Base-by-base conservation (phyloP, 2,113 vertebrate genomes). In the Cricetomys ansorgei region DNA sequence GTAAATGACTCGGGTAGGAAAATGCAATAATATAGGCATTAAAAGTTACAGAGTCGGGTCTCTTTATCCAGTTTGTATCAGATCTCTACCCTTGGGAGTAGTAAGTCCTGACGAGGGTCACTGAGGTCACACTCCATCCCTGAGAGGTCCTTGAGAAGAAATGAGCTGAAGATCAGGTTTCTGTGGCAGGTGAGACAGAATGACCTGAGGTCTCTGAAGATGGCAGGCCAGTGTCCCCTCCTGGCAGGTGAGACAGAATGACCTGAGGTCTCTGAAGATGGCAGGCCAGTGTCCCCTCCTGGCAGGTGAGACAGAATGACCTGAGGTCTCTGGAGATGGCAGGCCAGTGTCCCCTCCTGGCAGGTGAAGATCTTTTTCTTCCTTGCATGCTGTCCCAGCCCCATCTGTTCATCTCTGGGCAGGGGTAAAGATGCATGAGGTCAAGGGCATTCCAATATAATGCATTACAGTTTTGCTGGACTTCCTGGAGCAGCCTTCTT, bases 331-430 rank as follows among this genome's bases (percentile, higher is more conserved):
- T 88, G 57, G 97, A 94, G 96, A 97, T 94, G 89, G 75, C 90
- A 92, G 98, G 96, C 97, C 95, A 94, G 76, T 25, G 59, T 90
- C 97, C n/a, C 96, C 97, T 97, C 97, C 21, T 97, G 96, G 96
- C 89, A 93, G 83, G 97, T 92, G 97, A 97, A 96, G 94, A 75
- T 57, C 86, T 96, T 96, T 97, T 70, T 77, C 48, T 31, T 91
- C 4, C 23, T 69, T 40, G 57, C 12, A 12, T 55, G 21, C 13
- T 50, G 98, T 99, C 97, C 98, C 31, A 19, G 96, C 97, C 98
- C 15, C 98, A 98, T 99, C 98, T 99, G 98, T 98, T 98, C 92
- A 98, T 93, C 88, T 96, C 80, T 93, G 86, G 97, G 96, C 98
- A 98, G 98, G 98, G 98, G 89, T 98, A 95, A 87, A 98, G 97